Base-by-base conservation (phyloP, 2,797 vertebrate genomes). In the Malacoctenus gilli region DNA sequence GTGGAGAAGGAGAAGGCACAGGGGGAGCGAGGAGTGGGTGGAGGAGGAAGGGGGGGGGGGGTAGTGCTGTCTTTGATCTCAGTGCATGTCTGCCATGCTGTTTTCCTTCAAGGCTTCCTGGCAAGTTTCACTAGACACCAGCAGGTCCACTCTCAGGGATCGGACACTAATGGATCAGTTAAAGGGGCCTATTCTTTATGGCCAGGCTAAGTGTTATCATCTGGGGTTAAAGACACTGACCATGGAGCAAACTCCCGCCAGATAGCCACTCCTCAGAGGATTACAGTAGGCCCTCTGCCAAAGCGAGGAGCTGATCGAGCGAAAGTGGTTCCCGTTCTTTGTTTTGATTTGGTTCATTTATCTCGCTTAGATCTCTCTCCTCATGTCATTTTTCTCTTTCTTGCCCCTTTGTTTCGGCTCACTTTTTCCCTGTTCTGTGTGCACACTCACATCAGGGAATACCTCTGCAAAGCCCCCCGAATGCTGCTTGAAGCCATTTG, bases 91-190 rank as follows among this genome's bases (percentile, higher is more conserved):
- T 89, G 85, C 89, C 82, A 79, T 87, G 89, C 89, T 92, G 91
- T 90, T 92, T 93, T 90, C 89, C 91, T 92, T 91, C 88, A 90
- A 91, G 87, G 87, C 88, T 90, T 90, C 89, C 91, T 92, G 91
- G 89, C 85, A 91, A 89, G 91, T 88, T 91, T 92, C 91, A 92
- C 84, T 71, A 91, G 89, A 91, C 90, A 84, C 85, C 82, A 73
- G 74, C 46, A 37, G 84, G 83, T 81, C 86, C 84, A 73, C 86
- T 91, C 89, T 85, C 73, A 69, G 87, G 88, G 79, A 91, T 89
- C 48, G 84, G 84, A 87, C 87, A 62, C 91, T 92, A 93, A 92
- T 92, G 91, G 91, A 92, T 91, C 90, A 91, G 89, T 93, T 91
- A 88, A 91, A 91, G 89, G 84, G 87, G 86, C 80, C 90, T 91